Evolutionary conservation across 2,113 vertebrate genomes (phyloP), one percentile per base, ranked within the genome.

Genomic region (Blennius ocellaris): DNA sequence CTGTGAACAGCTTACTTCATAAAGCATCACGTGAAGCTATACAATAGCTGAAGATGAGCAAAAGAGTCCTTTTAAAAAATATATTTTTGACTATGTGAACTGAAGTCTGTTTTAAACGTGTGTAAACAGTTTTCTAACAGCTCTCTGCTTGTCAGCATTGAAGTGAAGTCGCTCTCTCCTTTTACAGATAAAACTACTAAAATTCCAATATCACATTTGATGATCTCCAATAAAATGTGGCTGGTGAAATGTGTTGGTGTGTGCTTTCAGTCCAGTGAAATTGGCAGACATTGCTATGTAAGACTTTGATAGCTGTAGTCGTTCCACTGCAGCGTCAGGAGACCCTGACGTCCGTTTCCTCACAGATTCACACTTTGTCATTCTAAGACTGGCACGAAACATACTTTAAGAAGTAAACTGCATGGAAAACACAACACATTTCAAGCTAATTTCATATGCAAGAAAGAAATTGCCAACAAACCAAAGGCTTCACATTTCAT

Each of bases 401-500:
- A 30, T 36, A 15, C n/a, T 48, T 41, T 0, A 10, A 51, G 50
- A 55, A 78, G n/a, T 4, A 15, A 0, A 60, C 39, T 53, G 4
- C 11, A 16, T 36, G 55, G 8, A 60, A 51, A 43, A 65, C 41
- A 63, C 14, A 60, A n/a, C 9, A 38, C 10, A 36, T 36, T 14
- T 38, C 39, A 0, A 57, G 53, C 58, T 30, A 40, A 41, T 59
- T 63, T 80, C 60, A 68, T 63, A 55, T 60, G 73, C 9, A 52
- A 48, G 12, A 52, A 11, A 16, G 6, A 49, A 53, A 47, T 5
- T 11, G 37, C 12, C 15, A 39, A 63, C 40, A 56, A 65, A 68
- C 3, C 10, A 38, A 53, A 67, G 58, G 17, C 49, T 85, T 85
- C 80, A 81, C 79, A 84, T 84, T 83, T 78, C 14, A 47, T 15